Evolutionary conservation across 2,113 vertebrate species (phyloP).

Genomic region (Oryzias javanicus): DNA sequence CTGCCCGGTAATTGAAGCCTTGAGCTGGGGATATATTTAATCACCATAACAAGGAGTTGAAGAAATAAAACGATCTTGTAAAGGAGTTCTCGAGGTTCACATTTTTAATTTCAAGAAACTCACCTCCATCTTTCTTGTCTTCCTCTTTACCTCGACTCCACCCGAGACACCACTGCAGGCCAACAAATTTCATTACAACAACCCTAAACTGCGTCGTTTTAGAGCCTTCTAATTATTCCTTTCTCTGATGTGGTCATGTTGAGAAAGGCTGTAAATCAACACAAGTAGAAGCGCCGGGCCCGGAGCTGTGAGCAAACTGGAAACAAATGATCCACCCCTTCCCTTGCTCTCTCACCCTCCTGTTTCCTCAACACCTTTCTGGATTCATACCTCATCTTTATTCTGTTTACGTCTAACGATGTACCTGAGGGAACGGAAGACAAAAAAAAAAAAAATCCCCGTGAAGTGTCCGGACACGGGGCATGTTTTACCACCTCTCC

Average conservation of each 20-base stretch:
- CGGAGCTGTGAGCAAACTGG: slow-evolving; percentile 88
- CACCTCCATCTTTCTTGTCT: slow-evolving; percentile 37
- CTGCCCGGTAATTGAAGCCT: slow-evolving; percentile 80
- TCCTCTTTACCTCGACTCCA: slow-evolving; percentile 29
- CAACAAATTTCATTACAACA: slow-evolving; percentile 81
- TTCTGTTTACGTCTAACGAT: background rate
- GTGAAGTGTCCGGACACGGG: background rate
- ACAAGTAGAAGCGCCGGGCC: slow-evolving; percentile 81
- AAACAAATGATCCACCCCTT: slow-evolving; percentile 87
- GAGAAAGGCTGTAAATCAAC: slow-evolving; percentile 81
- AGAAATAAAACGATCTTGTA: slow-evolving; percentile 79
- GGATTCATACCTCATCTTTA: background rate
- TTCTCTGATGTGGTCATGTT: slow-evolving; percentile 87
- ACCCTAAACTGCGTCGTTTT: slow-evolving; percentile 82
- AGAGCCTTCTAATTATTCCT: slow-evolving; percentile 88
- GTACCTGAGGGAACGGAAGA: background rate
- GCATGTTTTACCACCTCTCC: background rate
- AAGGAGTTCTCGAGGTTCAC: slow-evolving; percentile 47
- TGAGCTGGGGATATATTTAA: slow-evolving; percentile 80
- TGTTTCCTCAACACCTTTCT: slow-evolving; percentile 37
- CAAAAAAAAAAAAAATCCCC: too few species aligned
- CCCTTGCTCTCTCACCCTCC: slow-evolving; percentile 34
- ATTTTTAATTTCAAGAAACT: slow-evolving; percentile 17
- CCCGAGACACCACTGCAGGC: slow-evolving; percentile 63
- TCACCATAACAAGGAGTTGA: slow-evolving; percentile 77